These are phyloP conservation scores for Epizoanthus scotinus DNA, from an alignment of 92 coral and sea anemone genomes.

Conservation along the genomic window DNA sequence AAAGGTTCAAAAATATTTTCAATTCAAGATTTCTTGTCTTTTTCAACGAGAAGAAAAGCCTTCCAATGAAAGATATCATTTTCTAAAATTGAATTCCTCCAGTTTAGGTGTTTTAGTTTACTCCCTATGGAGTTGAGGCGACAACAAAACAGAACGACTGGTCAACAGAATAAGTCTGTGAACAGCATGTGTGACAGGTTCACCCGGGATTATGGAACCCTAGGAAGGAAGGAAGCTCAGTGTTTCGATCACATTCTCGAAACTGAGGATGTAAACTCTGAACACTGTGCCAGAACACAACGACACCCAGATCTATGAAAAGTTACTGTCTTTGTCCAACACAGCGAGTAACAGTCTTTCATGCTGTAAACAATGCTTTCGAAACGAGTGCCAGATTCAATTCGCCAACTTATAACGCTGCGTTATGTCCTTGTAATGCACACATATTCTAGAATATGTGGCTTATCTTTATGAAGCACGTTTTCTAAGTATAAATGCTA, in stretches of 20 bases:
- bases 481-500: background rate
- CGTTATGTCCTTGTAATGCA: too few species aligned
- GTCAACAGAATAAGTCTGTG: background rate
- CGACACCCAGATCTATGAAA: background rate
- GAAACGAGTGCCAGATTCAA: background rate
- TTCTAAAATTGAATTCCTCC: background rate
- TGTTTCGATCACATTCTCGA: background rate
- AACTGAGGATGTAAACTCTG: background rate
- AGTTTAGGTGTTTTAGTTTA: background rate
- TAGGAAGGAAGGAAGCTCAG: background rate
- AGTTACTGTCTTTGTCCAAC: too few species aligned
- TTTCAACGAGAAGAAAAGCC: background rate
- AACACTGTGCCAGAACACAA: slow-evolving; percentile 4
- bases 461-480: background rate
- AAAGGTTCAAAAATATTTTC: too few species aligned
- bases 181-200: slow-evolving; percentile 17
- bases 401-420: background rate
- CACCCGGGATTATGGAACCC: background rate
- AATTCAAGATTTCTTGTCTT: too few species aligned
- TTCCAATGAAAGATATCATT: background rate
- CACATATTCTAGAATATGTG: background rate
- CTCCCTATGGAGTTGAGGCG: background rate
- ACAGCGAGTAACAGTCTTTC: background rate
- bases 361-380: background rate
- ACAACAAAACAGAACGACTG: background rate